Conservation (phyloP, 2,888 invertebrate genomes). For the Sericinus montela region DNA sequence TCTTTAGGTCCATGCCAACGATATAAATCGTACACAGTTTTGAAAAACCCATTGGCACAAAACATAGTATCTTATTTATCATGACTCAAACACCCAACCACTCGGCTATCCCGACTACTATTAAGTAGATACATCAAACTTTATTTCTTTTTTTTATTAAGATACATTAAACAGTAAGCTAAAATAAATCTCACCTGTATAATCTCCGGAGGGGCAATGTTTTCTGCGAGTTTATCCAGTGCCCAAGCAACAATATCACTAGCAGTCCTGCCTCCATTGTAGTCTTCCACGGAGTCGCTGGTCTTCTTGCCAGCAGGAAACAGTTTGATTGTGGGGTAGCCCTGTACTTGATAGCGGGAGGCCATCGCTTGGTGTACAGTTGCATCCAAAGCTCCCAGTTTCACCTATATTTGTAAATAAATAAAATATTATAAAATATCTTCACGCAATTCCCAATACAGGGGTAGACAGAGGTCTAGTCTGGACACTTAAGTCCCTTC, state of each 20-base stretch:
- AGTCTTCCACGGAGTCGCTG: constrained; percentile 86
- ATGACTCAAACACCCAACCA: no score
- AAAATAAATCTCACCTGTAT: constrained; percentile 77
- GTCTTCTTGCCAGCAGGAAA: constrained; percentile 89
- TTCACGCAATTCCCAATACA: no score
- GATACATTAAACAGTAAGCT: background rate
- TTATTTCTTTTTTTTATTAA: no score
- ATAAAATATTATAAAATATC: no score
- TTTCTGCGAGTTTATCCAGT: constrained; percentile 90
- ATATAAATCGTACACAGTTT: no score
- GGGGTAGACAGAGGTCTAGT: no score
- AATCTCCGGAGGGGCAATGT: constrained; percentile 94
- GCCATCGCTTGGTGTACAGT: constrained; percentile 93
- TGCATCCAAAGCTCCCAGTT: constrained; percentile 97
- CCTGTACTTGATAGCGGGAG: constrained; percentile 90
- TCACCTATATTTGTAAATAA: constrained; percentile 69
- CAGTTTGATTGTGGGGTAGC: constrained; percentile 98
- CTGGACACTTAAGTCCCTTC: no score
- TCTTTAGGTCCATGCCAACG: no score
- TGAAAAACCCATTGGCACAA: no score
- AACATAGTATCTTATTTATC: no score
- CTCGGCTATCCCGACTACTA: no score
- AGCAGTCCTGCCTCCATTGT: constrained; percentile 94
- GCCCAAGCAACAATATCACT: constrained; percentile 95
- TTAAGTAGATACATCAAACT: no score